phyloP scores from a whole-genome alignment of 2,888 invertebrate species.

The Pyralis farinalis region DNA sequence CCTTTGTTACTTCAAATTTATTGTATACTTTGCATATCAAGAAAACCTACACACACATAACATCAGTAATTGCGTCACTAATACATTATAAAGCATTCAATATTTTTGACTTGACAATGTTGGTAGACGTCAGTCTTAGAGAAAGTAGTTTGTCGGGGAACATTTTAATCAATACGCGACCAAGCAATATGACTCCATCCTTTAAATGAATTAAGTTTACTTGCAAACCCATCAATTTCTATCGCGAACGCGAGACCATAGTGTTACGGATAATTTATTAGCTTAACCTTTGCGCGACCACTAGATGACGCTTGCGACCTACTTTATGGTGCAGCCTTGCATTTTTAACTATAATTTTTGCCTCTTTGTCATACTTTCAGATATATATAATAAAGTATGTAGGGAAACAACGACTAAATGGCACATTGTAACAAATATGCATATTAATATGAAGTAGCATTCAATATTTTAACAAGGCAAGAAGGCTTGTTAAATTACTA shows the following conservation, averaged over 20 bases:
- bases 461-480: too few species aligned
- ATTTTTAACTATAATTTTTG: constrained; percentile 13
- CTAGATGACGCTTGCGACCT: constrained; percentile 36
- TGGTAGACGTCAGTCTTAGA: too few species aligned
- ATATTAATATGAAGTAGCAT: too few species aligned
- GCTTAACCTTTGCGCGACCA: constrained; percentile 34
- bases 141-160: constrained; percentile 6
- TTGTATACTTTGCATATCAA: background rate
- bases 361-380: too few species aligned
- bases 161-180: constrained; percentile 14
- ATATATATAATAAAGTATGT: too few species aligned
- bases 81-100: too few species aligned
- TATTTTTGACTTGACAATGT: too few species aligned
- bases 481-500: too few species aligned
- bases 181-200: constrained; percentile 25
- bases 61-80: too few species aligned
- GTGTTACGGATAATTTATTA: constrained; percentile 42
- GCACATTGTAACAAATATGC: too few species aligned
- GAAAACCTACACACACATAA: too few species aligned
- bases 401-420: too few species aligned
- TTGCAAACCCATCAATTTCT: constrained; percentile 41
- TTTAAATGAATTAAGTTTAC: constrained; percentile 43
- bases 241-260: constrained; percentile 23
- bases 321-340: constrained; percentile 30
- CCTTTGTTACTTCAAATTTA: background rate